Percentiles rank a stretch among this genome's conserved stretches.
Evolutionary conservation across 2,113 vertebrate species (phyloP).

Genomic region (Planiliza haematocheilus): DNA sequence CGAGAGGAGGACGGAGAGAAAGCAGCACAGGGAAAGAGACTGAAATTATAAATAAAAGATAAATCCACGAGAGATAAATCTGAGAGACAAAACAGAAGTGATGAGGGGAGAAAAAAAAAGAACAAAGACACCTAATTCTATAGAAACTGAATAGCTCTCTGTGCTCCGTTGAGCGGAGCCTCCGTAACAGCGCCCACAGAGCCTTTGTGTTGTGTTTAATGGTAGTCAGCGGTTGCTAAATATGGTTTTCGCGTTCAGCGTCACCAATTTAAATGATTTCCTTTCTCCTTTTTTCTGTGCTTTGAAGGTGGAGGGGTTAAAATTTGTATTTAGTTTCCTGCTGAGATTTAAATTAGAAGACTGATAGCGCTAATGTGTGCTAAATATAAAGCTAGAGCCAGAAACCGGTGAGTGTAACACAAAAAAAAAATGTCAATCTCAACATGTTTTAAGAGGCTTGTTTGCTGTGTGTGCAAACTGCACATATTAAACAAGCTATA

Average conservation of each 20-base stretch:
- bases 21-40: background rate
- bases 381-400: constrained; percentile 6
- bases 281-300: background rate
- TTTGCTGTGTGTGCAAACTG: too few relatives aligned
- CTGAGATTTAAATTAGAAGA: background rate
- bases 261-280: background rate
- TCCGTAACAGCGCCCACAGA: constrained; percentile 18
- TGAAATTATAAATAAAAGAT: constrained; percentile 31
- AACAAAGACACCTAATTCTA: constrained; percentile 18
- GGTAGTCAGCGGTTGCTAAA: constrained; percentile 25
- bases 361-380: too few relatives aligned
- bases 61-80: constrained; percentile 29
- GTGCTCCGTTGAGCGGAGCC: constrained; percentile 6
- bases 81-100: constrained; percentile 29
- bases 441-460: too few relatives aligned
- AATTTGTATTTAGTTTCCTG: background rate
- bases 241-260: constrained; percentile 2
- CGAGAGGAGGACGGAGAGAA: background rate
- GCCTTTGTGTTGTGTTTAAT: constrained; percentile 23
- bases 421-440: too few relatives aligned
- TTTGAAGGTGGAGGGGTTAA: background rate
- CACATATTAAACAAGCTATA: background rate
- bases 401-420: too few relatives aligned
- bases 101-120: constrained; percentile 12
- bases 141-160: constrained; percentile 14